phyloP scores from a whole-genome alignment of 2,888 invertebrate genomes.

The Rapana venosa region DNA sequence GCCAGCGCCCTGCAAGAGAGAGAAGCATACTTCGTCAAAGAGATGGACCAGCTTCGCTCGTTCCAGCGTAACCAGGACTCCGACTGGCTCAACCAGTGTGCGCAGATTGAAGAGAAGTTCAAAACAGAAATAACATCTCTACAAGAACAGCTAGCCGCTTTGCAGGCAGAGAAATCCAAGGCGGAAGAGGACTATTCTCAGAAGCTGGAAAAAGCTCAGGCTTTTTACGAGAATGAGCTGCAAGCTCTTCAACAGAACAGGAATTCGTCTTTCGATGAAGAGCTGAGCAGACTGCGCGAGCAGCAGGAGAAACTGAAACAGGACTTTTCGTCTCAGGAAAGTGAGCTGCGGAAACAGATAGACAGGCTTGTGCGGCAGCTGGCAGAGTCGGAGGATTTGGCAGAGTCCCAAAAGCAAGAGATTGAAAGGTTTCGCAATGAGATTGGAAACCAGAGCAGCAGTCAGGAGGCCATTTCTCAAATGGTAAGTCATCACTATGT shows the following conservation, averaged over 20 bases:
- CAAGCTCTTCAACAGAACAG: conserved; percentile 67
- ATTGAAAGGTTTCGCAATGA: conserved; percentile 20
- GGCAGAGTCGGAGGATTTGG: conserved; percentile 70
- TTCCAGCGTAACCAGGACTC: conserved; percentile 62
- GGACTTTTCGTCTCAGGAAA: conserved; percentile 67
- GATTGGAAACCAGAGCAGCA: conserved; percentile 41
- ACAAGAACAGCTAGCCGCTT: conserved; percentile 56
- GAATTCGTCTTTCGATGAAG: conserved; percentile 60
- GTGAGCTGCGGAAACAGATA: conserved; percentile 67
- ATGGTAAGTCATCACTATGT: conserved; percentile 5
- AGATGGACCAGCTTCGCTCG: conserved; percentile 67
- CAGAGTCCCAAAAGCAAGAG: conserved; percentile 60
- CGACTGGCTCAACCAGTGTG: conserved; percentile 66
- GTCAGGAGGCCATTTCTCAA: conserved; percentile 28
- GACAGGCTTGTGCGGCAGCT: conserved; percentile 71
- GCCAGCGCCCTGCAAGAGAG: conserved; percentile 66
- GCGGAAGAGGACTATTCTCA: conserved; percentile 72
- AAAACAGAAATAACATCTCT: conserved; percentile 65
- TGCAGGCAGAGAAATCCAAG: conserved; percentile 65
- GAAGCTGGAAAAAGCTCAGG: conserved; percentile 74
- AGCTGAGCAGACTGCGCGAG: conserved; percentile 60
- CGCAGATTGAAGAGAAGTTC: conserved; percentile 68
- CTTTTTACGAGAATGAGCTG: conserved; percentile 76
- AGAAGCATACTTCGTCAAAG: conserved; percentile 64
- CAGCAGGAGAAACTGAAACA: conserved; percentile 71